Base-by-base conservation (phyloP, 2,797 vertebrate genomes). In the Poeciliopsis paucimaculata region DNA sequence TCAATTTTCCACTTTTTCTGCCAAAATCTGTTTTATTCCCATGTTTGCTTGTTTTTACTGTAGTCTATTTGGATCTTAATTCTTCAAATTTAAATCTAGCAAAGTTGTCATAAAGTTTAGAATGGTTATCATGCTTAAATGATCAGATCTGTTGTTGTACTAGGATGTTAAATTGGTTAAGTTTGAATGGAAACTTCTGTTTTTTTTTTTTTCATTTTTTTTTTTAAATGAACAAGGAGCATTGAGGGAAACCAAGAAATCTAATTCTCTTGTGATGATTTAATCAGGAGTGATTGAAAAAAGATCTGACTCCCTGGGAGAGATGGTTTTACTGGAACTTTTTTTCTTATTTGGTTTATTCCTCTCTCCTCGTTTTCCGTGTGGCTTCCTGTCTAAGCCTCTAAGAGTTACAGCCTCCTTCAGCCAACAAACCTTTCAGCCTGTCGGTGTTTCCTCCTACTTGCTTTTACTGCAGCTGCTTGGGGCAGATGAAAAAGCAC, bases 381-480 rank as follows among this genome's bases (percentile, higher is more conserved):
- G 1, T 82, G 76, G 81, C 81, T 70, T 85, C 82, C 84, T 73
- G 57, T 85, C 79, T 83, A 81, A 88, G 83, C 87, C 88, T 88
- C 74, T 82, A 77, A 88, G 87, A 91, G 82, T 93, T 91, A 92
- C 84, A 77, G 83, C 84, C 72, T 82, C 87, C 90, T 78, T 77
- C 85, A 82, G 78, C 89, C 77, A 72, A 77, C 88, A 86, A 91
- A 84, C 79, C 87, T 87, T 83, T 86, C 77, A 84, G 83, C 60
- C 84, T 26, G 51, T 53, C 36, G 2, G 62, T 70, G 53, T 79
- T 81, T 78, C 85, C 77, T 84, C 79, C 68, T 75, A 41, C 60
- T 73, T 12, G 43, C 80, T 87, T 90, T 92, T 92, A 92, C 92
- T 91, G 88, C 87, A 76, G 86, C 71, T 31, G 84, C 91, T 82